These are phyloP conservation scores for Arctia plantaginis DNA, from an alignment of 2,888 invertebrate genomes.

Conservation along the genomic window DNA sequence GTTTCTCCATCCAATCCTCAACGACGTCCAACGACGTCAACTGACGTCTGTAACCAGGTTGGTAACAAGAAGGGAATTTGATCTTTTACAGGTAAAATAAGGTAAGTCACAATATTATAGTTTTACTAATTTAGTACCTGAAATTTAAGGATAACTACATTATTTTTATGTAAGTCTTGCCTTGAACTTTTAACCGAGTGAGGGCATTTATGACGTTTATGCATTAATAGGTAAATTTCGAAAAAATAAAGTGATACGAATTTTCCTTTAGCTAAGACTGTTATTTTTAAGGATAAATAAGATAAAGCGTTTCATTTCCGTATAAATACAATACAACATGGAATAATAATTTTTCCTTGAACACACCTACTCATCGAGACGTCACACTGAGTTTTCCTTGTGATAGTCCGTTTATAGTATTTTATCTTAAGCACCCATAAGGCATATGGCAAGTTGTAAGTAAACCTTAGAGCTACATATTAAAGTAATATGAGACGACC, in stretches of 20 bases:
- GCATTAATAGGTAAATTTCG: neutral
- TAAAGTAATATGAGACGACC: constrained; percentile 67
- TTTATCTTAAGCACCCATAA: constrained; percentile 52
- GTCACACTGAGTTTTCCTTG: constrained; percentile 36
- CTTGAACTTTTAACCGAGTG: no score
- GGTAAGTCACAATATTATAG: no score
- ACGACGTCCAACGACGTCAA: no score
- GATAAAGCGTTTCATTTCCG: neutral
- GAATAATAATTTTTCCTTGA: constrained; percentile 13
- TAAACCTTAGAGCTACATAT: constrained; percentile 62
- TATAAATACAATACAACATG: neutral
- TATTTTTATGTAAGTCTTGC: no score
- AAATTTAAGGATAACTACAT: no score
- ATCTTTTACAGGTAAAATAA: no score
- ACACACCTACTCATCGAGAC: neutral
- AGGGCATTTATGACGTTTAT: no score
- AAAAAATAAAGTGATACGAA: neutral
- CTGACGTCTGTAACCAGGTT: no score
- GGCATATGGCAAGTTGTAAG: constrained; percentile 52
- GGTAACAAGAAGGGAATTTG: no score
- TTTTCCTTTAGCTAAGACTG: neutral
- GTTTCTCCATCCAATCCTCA: no score
- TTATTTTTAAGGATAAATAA: neutral
- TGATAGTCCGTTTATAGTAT: constrained; percentile 61
- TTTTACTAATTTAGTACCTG: no score